phyloP scores from a whole-genome alignment of 2,797 vertebrate species.

The Cuniculus paca region DNA sequence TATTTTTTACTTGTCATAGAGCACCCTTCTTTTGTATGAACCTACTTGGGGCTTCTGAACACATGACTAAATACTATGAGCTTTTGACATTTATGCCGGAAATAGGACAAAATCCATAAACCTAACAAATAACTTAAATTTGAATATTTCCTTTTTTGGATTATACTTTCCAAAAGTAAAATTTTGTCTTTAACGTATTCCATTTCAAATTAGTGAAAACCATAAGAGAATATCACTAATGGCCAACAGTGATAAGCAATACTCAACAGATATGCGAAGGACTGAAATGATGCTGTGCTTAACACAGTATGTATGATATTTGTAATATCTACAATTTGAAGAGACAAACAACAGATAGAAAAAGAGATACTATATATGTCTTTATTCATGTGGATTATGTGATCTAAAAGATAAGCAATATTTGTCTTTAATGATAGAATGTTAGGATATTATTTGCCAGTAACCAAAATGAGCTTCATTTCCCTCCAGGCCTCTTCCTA shows the following conservation, averaged over 20 bases:
- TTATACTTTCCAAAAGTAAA: neutral
- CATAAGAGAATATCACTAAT: neutral
- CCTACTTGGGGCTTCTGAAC: neutral
- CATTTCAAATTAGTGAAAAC: neutral
- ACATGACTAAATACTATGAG: neutral
- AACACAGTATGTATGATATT: slow-evolving; percentile 2
- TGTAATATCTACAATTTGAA: neutral
- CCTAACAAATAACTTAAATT: neutral
- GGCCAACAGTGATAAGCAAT: neutral
- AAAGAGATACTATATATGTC: neutral
- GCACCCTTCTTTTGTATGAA: neutral
- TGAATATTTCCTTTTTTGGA: neutral
- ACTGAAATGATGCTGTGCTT: neutral
- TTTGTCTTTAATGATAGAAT: neutral
- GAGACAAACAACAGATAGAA: neutral
- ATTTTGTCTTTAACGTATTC: neutral
- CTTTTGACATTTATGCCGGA: neutral
- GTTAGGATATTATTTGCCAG: neutral
- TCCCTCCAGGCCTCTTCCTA: neutral
- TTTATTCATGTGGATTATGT: neutral
- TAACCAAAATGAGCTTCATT: neutral
- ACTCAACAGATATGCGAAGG: neutral
- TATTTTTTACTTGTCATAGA: neutral
- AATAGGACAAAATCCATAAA: neutral
- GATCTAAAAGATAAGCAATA: neutral